Evolutionary conservation across 2,113 vertebrate genomes (phyloP), one percentile per base, ranked within the genome.

Genomic region (Burhinus oedicnemus): DNA sequence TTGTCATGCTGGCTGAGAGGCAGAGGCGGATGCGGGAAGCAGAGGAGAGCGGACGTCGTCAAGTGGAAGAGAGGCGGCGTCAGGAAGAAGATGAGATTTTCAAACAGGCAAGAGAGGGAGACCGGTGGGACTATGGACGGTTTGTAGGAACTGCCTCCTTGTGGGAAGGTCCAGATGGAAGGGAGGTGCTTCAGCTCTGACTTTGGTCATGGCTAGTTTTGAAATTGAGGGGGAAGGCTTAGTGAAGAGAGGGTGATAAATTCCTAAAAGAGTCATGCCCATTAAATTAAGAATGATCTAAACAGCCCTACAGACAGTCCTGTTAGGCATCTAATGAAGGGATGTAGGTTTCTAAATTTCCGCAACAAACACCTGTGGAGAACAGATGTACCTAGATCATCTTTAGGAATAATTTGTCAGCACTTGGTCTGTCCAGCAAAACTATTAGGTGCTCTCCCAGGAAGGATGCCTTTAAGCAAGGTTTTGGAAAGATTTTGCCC

Each of bases 31-130:
- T 98, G 51, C 97, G 98, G 7, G 99, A 99, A 87, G 99, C 99
- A 0, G 99, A 99, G 85, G 99, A 99, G 98, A 99, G 99, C 0
- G 99, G 99, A 0, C 96, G 97, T 30, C 98, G 99, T 51, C 99
- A 99, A 95, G 93, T 98, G 94, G 99, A 99, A 82, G 98, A 99
- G 91, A 97, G 95, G 32, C 97, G 94, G 51, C 98, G 98, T 34
- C 96, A 82, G 52, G 98, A 99, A 61, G 98, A 99, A 61, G 99
- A 99, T 38, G 97, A 99, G 94, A 98, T 99, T 92, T 99, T 99
- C 97, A 99, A 85, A 98, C 98, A 99, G 98, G 99, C 98, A 78
- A 88, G 98, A 75, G 22, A 55, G 47, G n/a, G 60, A 44, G 15
- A 3, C 36, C 49, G 21, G 8, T 22, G 38, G 20, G 17, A 15